phyloP scores from a whole-genome alignment of 2,888 invertebrate genomes.

The Griposia aprilina region DNA sequence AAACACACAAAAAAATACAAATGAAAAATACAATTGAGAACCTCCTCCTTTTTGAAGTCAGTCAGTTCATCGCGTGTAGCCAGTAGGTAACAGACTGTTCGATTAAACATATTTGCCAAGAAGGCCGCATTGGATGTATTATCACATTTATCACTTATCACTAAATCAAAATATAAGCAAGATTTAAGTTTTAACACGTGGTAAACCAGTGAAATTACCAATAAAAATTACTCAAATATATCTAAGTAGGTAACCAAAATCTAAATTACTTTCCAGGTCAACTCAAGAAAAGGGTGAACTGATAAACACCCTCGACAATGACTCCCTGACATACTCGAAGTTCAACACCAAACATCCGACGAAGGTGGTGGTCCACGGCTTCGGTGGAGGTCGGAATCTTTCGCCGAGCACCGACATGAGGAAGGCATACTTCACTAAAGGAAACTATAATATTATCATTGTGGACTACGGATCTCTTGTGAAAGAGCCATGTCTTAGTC shows the following conservation, averaged over 20 bases:
- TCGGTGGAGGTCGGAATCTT: constrained; percentile 95
- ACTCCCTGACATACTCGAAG: constrained; percentile 93
- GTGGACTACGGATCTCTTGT: constrained; percentile 96
- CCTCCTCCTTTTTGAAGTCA: too few species aligned
- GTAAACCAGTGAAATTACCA: background rate
- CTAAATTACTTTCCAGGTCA: constrained; percentile 85
- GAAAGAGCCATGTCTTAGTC: constrained; percentile 95
- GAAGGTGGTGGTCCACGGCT: constrained; percentile 97
- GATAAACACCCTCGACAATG: constrained; percentile 92
- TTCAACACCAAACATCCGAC: constrained; percentile 95
- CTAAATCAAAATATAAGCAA: background rate
- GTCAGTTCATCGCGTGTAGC: background rate
- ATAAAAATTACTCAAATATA: background rate
- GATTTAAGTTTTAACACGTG: background rate
- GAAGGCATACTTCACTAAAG: constrained; percentile 94
- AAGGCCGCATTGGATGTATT: background rate
- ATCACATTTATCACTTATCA: too few species aligned
- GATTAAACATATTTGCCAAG: background rate
- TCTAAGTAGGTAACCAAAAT: background rate
- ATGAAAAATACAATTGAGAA: too few species aligned
- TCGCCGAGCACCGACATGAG: constrained; percentile 96
- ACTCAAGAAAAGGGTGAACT: constrained; percentile 94
- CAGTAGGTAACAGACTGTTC: background rate
- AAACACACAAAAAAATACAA: too few species aligned
- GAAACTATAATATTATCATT: constrained; percentile 96